Evolutionary conservation across 2,888 invertebrate species (phyloP), one percentile per base, ranked within the genome.

Genomic region (Hypsopygia costalis): DNA sequence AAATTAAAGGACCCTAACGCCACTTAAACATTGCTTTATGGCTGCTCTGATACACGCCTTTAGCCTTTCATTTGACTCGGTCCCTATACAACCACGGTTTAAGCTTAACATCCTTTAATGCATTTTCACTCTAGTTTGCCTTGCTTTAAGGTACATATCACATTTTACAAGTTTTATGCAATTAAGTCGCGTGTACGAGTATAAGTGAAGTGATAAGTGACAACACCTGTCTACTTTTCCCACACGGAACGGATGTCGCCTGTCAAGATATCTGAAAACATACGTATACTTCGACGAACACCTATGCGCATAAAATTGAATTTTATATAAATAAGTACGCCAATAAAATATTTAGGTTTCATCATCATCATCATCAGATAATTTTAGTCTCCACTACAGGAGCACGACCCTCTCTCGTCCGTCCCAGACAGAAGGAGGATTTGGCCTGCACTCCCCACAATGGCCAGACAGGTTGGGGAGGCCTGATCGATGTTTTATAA

Each of bases 151-250:
- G 52, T 58, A 0, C 16, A 16, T 16, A 16, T 3, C 4, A 16
- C 4, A 16, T 10, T 5, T 5, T 52, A 34, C 6, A 1, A 0
- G 1, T 10, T 10, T 6, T 20, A n/a, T 46, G 51, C 44, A 68
- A 64, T 70, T 73, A 72, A 63, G 62, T 58, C 55, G 56, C 66
- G 57, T 51, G 55, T 56, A 55, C n/a, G n/a, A n/a, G n/a, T n/a
- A 51, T 51, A 56, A 54, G 60, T 56, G 54, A 59, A 55, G 61
- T 63, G 78, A 77, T 79, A 81, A 75, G 68, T 77, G 79, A 74
- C 69, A 76, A 61, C 86, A 87, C 86, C 86, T 86, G 86, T 77
- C 76, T 54, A 53, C 72, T 82, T 87, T 86, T 86, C 86, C 85
- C 85, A 85, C 85, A 79, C 62, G 42, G 49, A 70, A 62, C 85